Base-by-base conservation (phyloP, 2,113 vertebrate species). In the Hyperoodon ampullatus region DNA sequence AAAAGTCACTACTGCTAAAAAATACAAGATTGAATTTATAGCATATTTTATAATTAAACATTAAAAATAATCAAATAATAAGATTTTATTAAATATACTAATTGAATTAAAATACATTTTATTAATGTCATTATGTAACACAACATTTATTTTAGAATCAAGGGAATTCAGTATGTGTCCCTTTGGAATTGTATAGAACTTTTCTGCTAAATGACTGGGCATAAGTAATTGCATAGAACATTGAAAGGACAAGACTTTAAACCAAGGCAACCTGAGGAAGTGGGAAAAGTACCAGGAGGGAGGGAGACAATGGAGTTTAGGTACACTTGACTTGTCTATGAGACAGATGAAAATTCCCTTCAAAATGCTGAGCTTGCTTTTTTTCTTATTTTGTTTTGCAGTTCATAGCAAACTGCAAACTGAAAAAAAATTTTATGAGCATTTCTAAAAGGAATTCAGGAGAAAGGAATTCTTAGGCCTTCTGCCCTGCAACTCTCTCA, bases 381-480 rank as follows among this genome's bases (percentile, higher is more conserved):
- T 84, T 90, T 84, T 47, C 39, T 80, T 39, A 44, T 58, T 92
- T 83, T 78, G 72, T 96, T 91, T 95, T 78, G 13, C 4, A 53
- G 7, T 55, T 26, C 14, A 24, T 47, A 75, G 7, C 4, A 75
- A 80, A 35, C 53, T 24, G 30, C 11, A 55, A 55, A 80, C 75
- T 78, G 75, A 35, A 8, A 35, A 78, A 14, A 78, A 33, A 0
- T 8, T 68, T 89, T 8, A 19, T 92, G 10, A 89, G 3, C 26
- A 44, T 75, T 63, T 94, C 71, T 53, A 44, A 71, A 68, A 87
- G 23, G 16, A 72, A 60, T 39, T 61, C n/a, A 30, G 15, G 19
- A 39, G 47, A 93, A 61, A 16, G 9, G 11, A 70, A 58, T 75
- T 80, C 28, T 88, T 50, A 15, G 18, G 77, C 6, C 11, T 16